Conservation (phyloP, 2,113 vertebrate species). For the Anser cygnoides region DNA sequence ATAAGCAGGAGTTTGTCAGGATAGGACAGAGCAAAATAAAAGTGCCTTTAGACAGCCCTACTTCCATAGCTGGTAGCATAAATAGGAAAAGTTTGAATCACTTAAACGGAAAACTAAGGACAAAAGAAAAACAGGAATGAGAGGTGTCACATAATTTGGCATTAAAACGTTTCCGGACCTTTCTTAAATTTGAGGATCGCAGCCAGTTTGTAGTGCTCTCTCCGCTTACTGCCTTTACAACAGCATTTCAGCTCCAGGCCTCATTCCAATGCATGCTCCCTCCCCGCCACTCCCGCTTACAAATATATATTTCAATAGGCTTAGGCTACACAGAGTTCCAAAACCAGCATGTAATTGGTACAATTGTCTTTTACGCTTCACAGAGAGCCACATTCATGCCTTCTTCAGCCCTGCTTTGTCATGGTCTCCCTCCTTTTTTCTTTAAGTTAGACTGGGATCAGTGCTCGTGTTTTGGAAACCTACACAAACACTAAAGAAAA, state of each 20-base stretch:
- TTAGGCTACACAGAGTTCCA: conserved; percentile 40
- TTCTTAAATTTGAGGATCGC: background rate
- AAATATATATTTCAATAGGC: conserved; percentile 67
- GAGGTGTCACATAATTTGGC: conserved; percentile 39
- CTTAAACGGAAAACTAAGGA: background rate
- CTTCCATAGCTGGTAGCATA: background rate
- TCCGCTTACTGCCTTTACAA: conserved; percentile 17
- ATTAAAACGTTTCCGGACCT: background rate
- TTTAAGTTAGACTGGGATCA: background rate
- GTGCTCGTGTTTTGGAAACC: background rate
- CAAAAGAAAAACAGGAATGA: background rate
- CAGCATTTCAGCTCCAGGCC: conserved; percentile 58
- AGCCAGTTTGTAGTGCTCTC: conserved; percentile 19
- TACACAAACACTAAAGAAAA: background rate
- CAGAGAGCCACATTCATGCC: conserved; percentile 26
- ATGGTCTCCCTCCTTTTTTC: background rate
- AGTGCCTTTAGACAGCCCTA: background rate
- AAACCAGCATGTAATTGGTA: conserved; percentile 49
- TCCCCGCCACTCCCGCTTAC: conserved; percentile 20
- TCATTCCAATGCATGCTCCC: conserved; percentile 49
- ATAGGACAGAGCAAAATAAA: background rate
- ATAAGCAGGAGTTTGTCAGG: background rate
- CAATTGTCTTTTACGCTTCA: conserved; percentile 47
- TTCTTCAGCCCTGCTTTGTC: conserved; percentile 18
- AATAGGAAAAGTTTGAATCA: conserved; percentile 12